Conservation (phyloP, 2,797 vertebrate species). For the Anas bahamensis region DNA sequence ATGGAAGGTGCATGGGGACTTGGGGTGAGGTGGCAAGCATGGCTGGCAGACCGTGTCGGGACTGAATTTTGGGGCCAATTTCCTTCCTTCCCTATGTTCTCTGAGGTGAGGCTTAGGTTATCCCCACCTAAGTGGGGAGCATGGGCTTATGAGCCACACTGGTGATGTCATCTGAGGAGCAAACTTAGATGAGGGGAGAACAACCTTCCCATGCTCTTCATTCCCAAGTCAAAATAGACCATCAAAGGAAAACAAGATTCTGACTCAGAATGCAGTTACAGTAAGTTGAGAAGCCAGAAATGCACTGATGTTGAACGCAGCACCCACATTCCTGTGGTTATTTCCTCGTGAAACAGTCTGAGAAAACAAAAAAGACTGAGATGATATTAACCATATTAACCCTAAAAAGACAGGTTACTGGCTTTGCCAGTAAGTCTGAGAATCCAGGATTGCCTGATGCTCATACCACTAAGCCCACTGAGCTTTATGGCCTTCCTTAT, state of each 20-base stretch:
- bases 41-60: not conserved
- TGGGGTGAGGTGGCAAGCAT: not conserved
- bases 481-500: not conserved
- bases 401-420: not conserved
- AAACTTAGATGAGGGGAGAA: not conserved
- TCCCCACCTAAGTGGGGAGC: not conserved
- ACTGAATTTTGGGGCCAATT: not conserved
- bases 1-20: not conserved
- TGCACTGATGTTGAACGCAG: not conserved
- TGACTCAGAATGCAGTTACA: not conserved
- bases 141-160: fast-evolving
- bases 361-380: not conserved
- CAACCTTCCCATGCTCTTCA: not conserved
- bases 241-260: not conserved
- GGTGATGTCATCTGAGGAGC: not conserved
- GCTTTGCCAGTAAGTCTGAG: not conserved
- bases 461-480: not conserved
- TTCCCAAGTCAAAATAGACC: not conserved
- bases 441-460: not conserved
- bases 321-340: not conserved
- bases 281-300: not conserved
- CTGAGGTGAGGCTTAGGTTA: not conserved
- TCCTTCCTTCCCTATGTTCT: not conserved
- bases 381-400: not conserved
- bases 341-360: not conserved